Evolutionary conservation across 2,113 vertebrate species (phyloP).

Genomic region (Cygnus atratus): DNA sequence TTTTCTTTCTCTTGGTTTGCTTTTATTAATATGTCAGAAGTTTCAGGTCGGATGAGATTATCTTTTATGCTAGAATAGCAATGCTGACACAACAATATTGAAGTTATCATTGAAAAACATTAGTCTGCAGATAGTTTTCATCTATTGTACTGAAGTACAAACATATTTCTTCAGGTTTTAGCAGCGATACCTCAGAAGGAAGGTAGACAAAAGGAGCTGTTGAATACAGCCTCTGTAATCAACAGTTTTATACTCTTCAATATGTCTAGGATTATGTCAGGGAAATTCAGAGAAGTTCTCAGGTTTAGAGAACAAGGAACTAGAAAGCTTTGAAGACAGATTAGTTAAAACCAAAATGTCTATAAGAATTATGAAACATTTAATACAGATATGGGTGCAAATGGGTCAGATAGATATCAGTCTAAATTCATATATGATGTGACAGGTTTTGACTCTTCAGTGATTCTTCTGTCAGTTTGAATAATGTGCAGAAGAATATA

Average conservation of each 20-base stretch:
- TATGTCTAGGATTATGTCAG: slow-evolving; percentile 36
- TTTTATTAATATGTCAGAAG: slow-evolving; percentile 7
- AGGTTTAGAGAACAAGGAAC: slow-evolving; percentile 32
- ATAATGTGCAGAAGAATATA: slow-evolving; percentile 55
- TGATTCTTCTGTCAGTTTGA: slow-evolving; percentile 52
- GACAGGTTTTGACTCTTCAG: slow-evolving; percentile 47
- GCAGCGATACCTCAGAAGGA: not conserved
- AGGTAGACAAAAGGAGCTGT: not conserved
- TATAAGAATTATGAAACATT: slow-evolving; percentile 13
- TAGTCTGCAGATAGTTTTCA: slow-evolving; percentile 1
- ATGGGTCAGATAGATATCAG: slow-evolving; percentile 38
- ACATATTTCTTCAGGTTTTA: slow-evolving; percentile 2
- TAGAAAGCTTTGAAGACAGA: slow-evolving; percentile 47
- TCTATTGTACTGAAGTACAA: slow-evolving; percentile 6
- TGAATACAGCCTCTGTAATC: slow-evolving; percentile 18
- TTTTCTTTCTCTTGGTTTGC: slow-evolving; percentile 12
- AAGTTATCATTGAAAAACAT: slow-evolving; percentile 3
- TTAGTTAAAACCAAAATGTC: slow-evolving; percentile 42
- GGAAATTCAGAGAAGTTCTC: slow-evolving; percentile 1
- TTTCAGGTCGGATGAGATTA: slow-evolving; percentile 23
- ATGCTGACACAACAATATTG: slow-evolving; percentile 44
- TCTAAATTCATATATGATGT: slow-evolving; percentile 44
- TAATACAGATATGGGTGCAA: slow-evolving; percentile 24
- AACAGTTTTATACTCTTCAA: slow-evolving; percentile 19
- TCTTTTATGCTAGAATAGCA: slow-evolving; percentile 29